Evolutionary conservation across 2,888 invertebrate species (phyloP).

Genomic region (Polymixis flavicincta): DNA sequence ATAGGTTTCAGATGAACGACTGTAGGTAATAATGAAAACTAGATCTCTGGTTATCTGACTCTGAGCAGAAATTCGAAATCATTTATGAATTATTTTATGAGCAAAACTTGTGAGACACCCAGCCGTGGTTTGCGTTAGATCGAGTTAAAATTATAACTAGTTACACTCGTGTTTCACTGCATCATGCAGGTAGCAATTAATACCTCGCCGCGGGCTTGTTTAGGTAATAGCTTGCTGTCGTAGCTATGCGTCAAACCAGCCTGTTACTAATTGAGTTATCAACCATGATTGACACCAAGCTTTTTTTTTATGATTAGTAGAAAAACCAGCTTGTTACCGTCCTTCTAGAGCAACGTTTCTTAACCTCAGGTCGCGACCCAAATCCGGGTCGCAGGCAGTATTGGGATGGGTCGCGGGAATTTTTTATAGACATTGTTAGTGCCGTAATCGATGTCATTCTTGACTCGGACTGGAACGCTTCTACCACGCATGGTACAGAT

Average conservation of each 20-base stretch:
- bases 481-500: no score
- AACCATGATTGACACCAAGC: not conserved
- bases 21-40: not conserved
- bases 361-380: no score
- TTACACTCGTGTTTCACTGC: slow-evolving; percentile 17
- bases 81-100: not conserved
- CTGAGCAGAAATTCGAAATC: not conserved
- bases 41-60: not conserved
- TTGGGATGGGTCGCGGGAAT: no score
- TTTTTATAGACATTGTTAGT: no score
- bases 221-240: slow-evolving; percentile 33
- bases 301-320: not conserved
- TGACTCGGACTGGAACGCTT: no score
- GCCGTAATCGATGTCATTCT: no score
- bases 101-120: not conserved
- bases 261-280: not conserved
- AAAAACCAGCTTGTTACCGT: not conserved
- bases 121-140: not conserved
- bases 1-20: not conserved
- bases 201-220: slow-evolving; percentile 35
- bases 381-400: no score
- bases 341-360: no score
- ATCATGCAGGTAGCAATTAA: slow-evolving; percentile 40
- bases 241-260: not conserved
- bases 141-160: slow-evolving; percentile 33